Evolutionary conservation across 2,888 invertebrate genomes (phyloP), one percentile per base, ranked within the genome.

Genomic region (Rotaria macrura): DNA sequence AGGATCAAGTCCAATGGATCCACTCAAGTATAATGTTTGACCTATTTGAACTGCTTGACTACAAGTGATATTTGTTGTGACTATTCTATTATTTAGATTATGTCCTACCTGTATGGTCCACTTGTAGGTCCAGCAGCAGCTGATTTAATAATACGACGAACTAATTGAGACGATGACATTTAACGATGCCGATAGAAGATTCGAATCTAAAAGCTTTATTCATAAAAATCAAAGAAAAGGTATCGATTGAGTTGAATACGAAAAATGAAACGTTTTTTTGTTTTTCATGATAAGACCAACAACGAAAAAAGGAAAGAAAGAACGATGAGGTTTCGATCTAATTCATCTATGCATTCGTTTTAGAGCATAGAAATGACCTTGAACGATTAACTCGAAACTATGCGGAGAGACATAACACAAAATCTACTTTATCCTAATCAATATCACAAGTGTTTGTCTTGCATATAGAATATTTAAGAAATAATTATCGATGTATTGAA

Each of bases 31-130:
- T 55, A 96, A 92, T 0, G 95, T 95, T 87, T 94, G 93, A 89
- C 94, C 94, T 55, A 94, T 94, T 85, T 94, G 92, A 84, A 96
- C 94, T 29, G 95, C 96, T 92, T 95, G 96, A 89, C 95, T 95
- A 72, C 38, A 72, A 29, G 5, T 38, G 2, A 72, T 29, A n/a
- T n/a, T n/a, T n/a, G n/a, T n/a, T n/a, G n/a, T n/a, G n/a, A n/a
- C n/a, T n/a, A n/a, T n/a, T n/a, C n/a, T n/a, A n/a, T n/a, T n/a
- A n/a, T n/a, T n/a, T n/a, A n/a, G n/a, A 20, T 29, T 29, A 12
- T 29, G 10, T 0, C 20, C 4, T 57, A 57, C 55, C 55, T 95
- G 92, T 95, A 95, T 4, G 95, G 95, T 49, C 94, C 94, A 87
- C 94, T 93, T 6, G 95, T 94, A 89, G 93, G 93, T 87, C 94